Percentiles rank a stretch among this genome's conserved stretches.
Conservation (phyloP, 2,888 invertebrate genomes). For the Acanthoscelides obtectus region DNA sequence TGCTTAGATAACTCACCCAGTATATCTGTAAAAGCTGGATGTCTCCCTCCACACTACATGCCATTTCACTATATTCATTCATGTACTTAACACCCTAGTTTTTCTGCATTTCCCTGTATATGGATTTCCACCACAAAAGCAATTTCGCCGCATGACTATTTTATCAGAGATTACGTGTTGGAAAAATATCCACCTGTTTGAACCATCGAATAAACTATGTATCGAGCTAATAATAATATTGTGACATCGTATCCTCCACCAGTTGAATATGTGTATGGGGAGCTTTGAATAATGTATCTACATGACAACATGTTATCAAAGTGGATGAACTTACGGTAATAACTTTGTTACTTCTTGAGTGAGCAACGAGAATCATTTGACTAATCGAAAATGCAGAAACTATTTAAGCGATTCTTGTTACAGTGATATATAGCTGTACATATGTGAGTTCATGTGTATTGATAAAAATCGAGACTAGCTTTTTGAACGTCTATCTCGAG, state of each 20-base stretch:
- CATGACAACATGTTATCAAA: not conserved
- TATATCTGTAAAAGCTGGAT: too few relatives aligned
- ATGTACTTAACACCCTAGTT: too few relatives aligned
- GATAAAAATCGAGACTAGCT: too few relatives aligned
- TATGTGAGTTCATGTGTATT: too few relatives aligned
- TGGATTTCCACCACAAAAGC: not conserved
- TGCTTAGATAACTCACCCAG: too few relatives aligned
- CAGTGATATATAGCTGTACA: too few relatives aligned
- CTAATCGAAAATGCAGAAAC: too few relatives aligned
- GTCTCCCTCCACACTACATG: too few relatives aligned
- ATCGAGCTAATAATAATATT: constrained; percentile 7
- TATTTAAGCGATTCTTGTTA: too few relatives aligned
- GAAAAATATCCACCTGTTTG: constrained; percentile 5
- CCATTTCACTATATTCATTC: too few relatives aligned
- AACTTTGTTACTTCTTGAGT: not conserved
- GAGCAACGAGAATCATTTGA: not conserved
- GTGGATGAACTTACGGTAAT: not conserved
- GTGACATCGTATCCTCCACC: constrained; percentile 7
- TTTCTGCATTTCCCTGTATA: not conserved
- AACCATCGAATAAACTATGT: not conserved
- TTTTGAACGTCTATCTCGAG: too few relatives aligned
- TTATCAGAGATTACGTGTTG: constrained; percentile 2
- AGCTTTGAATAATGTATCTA: not conserved
- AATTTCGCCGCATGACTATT: not conserved
- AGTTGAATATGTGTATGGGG: not conserved